Percentiles rank a stretch among this genome's conserved stretches.
phyloP scores from a whole-genome alignment of 2,113 vertebrate species.

The Callorhinus ursinus region DNA sequence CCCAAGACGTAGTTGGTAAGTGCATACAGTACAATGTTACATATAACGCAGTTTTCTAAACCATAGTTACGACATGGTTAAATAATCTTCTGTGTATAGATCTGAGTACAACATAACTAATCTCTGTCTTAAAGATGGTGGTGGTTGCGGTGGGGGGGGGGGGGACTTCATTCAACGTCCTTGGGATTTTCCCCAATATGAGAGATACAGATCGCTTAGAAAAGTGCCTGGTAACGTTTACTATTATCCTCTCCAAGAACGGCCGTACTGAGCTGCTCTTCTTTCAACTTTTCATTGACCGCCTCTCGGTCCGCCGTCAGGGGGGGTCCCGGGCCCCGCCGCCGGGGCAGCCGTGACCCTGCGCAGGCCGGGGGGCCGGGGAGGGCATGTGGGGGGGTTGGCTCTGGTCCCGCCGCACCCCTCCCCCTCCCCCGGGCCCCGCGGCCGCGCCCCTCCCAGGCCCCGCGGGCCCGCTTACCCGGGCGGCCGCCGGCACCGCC shows the following conservation, averaged over 20 bases:
- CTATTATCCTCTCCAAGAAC: neutral
- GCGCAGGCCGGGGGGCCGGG: neutral
- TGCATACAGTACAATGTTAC: neutral
- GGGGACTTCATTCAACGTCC: neutral
- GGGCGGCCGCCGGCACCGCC: conserved; percentile 36
- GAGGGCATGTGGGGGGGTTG: neutral
- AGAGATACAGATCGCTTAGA: neutral
- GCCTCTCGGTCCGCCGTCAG: neutral
- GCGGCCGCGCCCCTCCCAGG: neutral
- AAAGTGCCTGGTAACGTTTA: neutral
- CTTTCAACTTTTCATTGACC: conserved; percentile 54
- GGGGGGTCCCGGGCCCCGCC: neutral
- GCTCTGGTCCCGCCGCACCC: neutral
- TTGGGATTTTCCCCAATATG: neutral
- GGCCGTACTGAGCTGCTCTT: neutral
- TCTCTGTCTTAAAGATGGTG: neutral
- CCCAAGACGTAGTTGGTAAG: neutral
- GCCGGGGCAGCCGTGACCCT: neutral
- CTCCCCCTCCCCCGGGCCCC: neutral
- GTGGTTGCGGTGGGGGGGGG: too few relatives aligned
- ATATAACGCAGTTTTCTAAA: neutral
- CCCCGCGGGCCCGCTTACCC: conserved; percentile 33
- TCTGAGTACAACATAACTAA: neutral
- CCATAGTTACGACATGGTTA: neutral
- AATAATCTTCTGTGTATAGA: neutral